These are phyloP conservation scores for Drosophila ogumai DNA, from an alignment of 1,140 invertebrate species.

Conservation along the genomic window DNA sequence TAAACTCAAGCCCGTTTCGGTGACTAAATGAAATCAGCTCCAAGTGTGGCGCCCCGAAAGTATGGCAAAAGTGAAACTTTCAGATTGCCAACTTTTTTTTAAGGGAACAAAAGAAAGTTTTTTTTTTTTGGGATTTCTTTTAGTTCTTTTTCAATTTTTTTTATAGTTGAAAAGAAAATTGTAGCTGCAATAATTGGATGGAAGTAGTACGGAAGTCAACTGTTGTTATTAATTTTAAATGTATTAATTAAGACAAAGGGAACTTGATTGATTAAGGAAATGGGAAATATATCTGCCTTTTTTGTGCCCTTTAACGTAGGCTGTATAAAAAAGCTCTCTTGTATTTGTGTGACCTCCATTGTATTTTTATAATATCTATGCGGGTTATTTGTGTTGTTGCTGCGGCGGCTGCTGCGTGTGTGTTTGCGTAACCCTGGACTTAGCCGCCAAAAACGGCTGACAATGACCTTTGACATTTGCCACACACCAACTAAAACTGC, in stretches of 20 bases:
- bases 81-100: slow-evolving; percentile 16
- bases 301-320: background rate
- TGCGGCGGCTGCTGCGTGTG: slow-evolving; percentile 5
- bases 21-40: slow-evolving; percentile 37
- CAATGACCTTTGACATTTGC: slow-evolving; percentile 76
- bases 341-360: slow-evolving; percentile 20
- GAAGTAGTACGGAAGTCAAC: background rate
- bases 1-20: background rate
- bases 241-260: background rate
- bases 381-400: slow-evolving; percentile 6
- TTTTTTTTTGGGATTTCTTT: slow-evolving; percentile 5
- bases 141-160: background rate
- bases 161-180: slow-evolving; percentile 1
- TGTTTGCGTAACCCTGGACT: slow-evolving; percentile 66
- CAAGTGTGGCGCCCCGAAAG: slow-evolving; percentile 34
- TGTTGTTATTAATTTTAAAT: slow-evolving; percentile 6
- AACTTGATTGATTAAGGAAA: background rate
- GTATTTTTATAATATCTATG: slow-evolving; percentile 14
- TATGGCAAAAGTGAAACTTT: slow-evolving; percentile 46
- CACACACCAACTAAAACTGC: slow-evolving; percentile 30
- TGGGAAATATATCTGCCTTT: background rate
- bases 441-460: slow-evolving; percentile 51
- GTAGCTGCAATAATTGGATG: slow-evolving; percentile 8
- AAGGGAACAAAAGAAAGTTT: slow-evolving; percentile 9
- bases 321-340: background rate